Base-by-base conservation (phyloP, 2,888 invertebrate genomes). In the Hanleya hanleyi region DNA sequence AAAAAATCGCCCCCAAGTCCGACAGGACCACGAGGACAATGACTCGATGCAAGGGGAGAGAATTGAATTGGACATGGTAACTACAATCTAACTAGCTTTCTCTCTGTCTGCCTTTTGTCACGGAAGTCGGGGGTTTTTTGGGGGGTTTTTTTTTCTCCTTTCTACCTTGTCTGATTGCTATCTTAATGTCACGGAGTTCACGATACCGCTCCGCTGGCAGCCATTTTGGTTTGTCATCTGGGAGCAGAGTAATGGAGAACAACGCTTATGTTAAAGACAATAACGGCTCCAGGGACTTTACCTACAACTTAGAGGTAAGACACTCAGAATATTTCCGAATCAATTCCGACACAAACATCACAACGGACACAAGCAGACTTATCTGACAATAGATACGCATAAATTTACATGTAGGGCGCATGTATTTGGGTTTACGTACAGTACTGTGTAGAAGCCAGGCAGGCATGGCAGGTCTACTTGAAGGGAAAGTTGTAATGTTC, bases 41-140 rank as follows among this genome's bases (percentile, higher is more conserved):
- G 69, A 69, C 33, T 69, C 69, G 6, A 26, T 69, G 38, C 62
- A 51, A n/a, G 64, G 65, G 18, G 65, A 70, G 12, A 41, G 47
- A 33, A 65, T 64, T 5, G 70, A 70, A 36, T 26, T 35, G n/a
- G 70, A 70, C 47, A 64, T 65, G 66, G 70, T 70, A 47, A 29
- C 61, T 70, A 12, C n/a, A 5, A 26, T 51, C 29, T 57, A 57
- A 4, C 29, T 5, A 41, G 3, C 61, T 1, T 15, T 29, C 29
- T 57, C 29, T 9, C 29, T 5, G n/a, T 9, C 61, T 1, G 33
- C 61, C 29, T 57, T 57, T 57, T 37, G 36, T 22, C 3, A 64
- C 3, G 7, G 36, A 5, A 15, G 12, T 15, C 47, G 12, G 12
- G n/a, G 12, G 47, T 41, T 12, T n/a, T 15, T 41, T 41, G 12